Base-by-base conservation (phyloP, 2,888 invertebrate genomes). In the Agelastica alni region DNA sequence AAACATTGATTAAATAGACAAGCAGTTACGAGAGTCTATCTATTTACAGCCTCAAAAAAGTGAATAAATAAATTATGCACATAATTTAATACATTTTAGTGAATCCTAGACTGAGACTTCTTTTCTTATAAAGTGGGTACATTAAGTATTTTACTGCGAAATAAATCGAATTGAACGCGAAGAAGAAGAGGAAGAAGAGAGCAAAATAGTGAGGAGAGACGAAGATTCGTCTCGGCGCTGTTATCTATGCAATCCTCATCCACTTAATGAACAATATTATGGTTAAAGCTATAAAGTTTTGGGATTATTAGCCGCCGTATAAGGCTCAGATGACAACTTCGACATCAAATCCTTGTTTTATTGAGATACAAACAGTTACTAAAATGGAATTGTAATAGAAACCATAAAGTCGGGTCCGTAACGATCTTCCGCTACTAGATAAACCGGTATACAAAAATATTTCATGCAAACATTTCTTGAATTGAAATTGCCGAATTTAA, bases 331-430 rank as follows among this genome's bases (percentile, higher is more conserved):
- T 46, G 55, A 53, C 51, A 53, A 52, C 47, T 39, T 51, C 45
- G 53, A 42, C 45, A 47, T 56, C 44, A 59, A 59, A 59, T 59
- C 56, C 53, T 47, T 54, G 53, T 57, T 59, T 56, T 54, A 59
- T 59, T 48, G 56, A 54, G 54, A 52, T 51, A 54, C 53, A 57
- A 59, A 59, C 59, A 57, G 53, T 32, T 53, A 43, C 52, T 54
- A 49, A 54, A 54, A 43, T 54, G 54, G 48, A 56, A 57, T 52
- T 54, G 59, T 53, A 56, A 51, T 57, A 45, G 59, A 52, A 59
- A 49, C 56, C 54, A 54, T 59, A 59, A 59, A 59, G 57, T 52
- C 56, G 45, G 51, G 44, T 43, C 49, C 34, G 30, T 39, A 31
- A 48, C 31, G 39, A 48, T 48, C 6, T 14, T 28, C 39, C 37